Percentiles rank a stretch among this genome's conserved stretches.
These are phyloP conservation scores for Seira sanloemensis DNA, from an alignment of 2,888 invertebrate genomes.

Conservation along the genomic window DNA sequence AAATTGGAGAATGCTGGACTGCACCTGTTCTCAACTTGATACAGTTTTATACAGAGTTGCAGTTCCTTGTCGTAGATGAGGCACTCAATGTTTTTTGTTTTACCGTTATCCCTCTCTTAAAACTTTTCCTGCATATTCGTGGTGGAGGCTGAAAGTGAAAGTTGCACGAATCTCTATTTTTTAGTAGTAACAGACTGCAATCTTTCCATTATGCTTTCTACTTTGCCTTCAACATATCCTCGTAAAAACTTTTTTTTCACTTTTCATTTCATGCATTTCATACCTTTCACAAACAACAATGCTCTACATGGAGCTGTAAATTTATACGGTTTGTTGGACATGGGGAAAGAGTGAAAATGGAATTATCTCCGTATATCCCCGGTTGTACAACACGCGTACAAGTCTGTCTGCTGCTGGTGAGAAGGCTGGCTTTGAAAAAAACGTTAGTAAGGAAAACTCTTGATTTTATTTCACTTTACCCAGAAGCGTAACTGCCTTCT, in stretches of 20 bases:
- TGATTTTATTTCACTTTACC: conserved; percentile 43
- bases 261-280: neutral
- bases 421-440: neutral
- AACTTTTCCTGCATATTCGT: neutral
- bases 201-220: neutral
- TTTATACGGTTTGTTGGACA: conserved; percentile 54
- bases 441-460: neutral
- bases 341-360: conserved; percentile 30
- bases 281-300: neutral
- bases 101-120: neutral
- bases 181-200: no score
- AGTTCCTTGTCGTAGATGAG: no score
- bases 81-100: neutral
- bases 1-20: no score
- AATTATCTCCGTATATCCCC: neutral
- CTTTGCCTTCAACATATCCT: neutral
- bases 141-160: neutral
- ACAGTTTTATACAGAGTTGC: no score
- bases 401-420: neutral
- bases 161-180: neutral
- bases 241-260: neutral
- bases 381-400: neutral
- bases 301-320: neutral
- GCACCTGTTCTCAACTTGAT: no score
- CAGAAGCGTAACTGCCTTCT: conserved; percentile 1